A percentile compares a stretch with the other conserved stretches of the same genome.
phyloP scores from a whole-genome alignment of 2,888 invertebrate species.

The Chrysopilus asiliformis region DNA sequence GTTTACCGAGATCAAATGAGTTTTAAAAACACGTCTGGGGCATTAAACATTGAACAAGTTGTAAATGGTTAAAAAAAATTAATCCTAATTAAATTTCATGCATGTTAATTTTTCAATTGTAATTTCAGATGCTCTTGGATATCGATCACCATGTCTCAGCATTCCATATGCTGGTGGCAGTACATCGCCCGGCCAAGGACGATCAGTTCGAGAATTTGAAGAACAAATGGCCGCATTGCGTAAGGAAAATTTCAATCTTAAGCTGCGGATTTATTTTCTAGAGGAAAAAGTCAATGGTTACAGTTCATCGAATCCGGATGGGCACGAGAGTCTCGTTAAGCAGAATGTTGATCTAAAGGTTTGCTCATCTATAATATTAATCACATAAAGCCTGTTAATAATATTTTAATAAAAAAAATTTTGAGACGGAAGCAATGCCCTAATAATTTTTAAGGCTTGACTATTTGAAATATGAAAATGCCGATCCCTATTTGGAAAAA shows the following conservation, averaged over 20 bases:
- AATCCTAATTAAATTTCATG: too few relatives aligned
- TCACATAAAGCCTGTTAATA: background rate
- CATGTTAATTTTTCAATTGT: too few relatives aligned
- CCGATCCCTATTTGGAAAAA: background rate
- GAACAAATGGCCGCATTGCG: conserved; percentile 68
- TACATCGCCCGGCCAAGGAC: conserved; percentile 41
- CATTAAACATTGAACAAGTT: too few relatives aligned
- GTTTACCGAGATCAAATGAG: too few relatives aligned
- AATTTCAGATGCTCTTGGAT: conserved; percentile 26
- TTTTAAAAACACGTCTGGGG: too few relatives aligned
- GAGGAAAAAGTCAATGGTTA: conserved; percentile 56
- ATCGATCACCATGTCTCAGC: conserved; percentile 24
- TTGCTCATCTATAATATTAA: background rate
- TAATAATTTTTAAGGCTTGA: too few relatives aligned
- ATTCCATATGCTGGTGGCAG: conserved; percentile 21
- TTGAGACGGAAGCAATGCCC: too few relatives aligned
- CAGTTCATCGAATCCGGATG: conserved; percentile 23
- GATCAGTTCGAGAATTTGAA: conserved; percentile 81
- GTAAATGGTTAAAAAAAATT: too few relatives aligned
- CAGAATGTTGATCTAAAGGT: conserved; percentile 55
- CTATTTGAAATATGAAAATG: background rate
- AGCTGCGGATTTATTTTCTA: conserved; percentile 78
- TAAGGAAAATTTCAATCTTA: conserved; percentile 87
- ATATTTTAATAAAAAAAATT: too few relatives aligned
- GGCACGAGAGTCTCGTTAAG: conserved; percentile 37